These are phyloP conservation scores for Maconellicoccus hirsutus DNA, from an alignment of 1,140 invertebrate genomes.

Conservation along the genomic window DNA sequence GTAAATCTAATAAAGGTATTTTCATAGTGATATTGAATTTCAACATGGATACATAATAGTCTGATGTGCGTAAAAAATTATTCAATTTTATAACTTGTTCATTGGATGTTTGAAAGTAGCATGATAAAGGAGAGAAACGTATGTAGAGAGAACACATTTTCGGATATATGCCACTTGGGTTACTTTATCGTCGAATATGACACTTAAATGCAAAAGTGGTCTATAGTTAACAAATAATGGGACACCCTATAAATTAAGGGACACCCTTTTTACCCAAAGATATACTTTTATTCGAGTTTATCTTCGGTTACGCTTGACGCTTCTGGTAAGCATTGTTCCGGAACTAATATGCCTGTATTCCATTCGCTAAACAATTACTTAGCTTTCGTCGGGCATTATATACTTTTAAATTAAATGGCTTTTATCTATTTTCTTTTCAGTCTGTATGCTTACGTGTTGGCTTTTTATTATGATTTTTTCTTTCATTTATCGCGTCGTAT, in stretches of 20 bases:
- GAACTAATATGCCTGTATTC: conserved; percentile 21
- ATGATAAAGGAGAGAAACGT: not conserved
- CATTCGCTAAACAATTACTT: conserved; percentile 22
- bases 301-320: conserved; percentile 20
- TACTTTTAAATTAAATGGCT: conserved; percentile 22
- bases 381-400: conserved; percentile 21
- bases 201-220: conserved; percentile 16
- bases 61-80: not conserved
- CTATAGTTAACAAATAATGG: conserved; percentile 22
- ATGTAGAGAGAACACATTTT: not conserved
- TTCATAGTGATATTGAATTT: too few species aligned
- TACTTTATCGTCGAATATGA: conserved; percentile 14
- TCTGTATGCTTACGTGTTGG: not conserved
- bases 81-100: conserved; percentile 1
- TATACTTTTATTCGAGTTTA: conserved; percentile 22
- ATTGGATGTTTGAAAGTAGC: not conserved
- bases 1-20: too few species aligned
- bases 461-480: conserved; percentile 5
- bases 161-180: conserved; percentile 6
- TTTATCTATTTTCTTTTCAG: conserved; percentile 18
- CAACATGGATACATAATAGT: not conserved
- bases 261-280: conserved; percentile 13
- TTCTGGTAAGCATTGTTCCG: conserved; percentile 18
- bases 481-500: conserved; percentile 11
- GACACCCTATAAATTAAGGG: conserved; percentile 20